Evolutionary conservation across 2,888 invertebrate species (phyloP), one percentile per base, ranked within the genome.

Genomic region (Miltochrista miniata): DNA sequence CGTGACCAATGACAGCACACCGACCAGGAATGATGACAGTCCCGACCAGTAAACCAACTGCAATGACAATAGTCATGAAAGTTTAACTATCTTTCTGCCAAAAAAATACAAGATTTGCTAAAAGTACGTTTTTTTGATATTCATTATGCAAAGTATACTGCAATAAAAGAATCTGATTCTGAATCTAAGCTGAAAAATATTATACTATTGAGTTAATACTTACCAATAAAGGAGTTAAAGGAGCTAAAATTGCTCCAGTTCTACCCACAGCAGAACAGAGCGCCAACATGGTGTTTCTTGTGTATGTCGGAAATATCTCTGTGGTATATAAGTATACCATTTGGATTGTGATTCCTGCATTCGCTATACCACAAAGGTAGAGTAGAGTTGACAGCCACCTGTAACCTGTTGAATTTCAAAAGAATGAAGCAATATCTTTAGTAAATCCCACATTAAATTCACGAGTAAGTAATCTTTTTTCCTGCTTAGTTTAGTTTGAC

Each of bases 31-130:
- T 0, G 74, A 66, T 0, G 75, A 77, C 4, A 76, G 61, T 8
- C 76, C 77, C 0, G 61, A 42, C 75, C 75, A 76, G 51, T 65
- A 71, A 12, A 51, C 48, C 29, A 71, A 45, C 75, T 76, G 93
- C 91, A 57, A 53, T 3, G 5, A 24, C 8, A 35, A 4, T 1
- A 14, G 14, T 12, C 2, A 38, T n/a, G 10, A 24, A 14, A 24
- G 18, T 24, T 24, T 24, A 24, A 24, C 18, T 24, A 24, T 24
- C 18, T 4, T 4, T 2, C 2, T 24, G 5, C 5, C 18, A 24
- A 24, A 24, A 24, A 24, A 24, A 24, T 24, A 24, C 18, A 4
- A 24, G 18, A 24, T 24, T 24, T 24, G 18, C 18, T 4, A 24
- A n/a, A n/a, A n/a, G n/a, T n/a, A n/a, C n/a, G n/a, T n/a, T n/a